Conservation (phyloP, 2,888 invertebrate genomes). For the Anthrax anthrax region DNA sequence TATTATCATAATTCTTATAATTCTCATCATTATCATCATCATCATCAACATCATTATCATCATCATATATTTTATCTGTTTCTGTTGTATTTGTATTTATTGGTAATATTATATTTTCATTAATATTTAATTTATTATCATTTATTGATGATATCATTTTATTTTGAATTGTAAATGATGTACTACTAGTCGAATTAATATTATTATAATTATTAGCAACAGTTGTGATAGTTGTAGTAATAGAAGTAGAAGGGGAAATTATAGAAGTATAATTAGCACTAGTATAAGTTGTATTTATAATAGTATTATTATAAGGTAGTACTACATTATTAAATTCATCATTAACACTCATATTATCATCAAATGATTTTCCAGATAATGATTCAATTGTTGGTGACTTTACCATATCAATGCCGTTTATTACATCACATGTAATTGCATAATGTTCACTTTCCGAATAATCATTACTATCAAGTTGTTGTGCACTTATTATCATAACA, state of each 20-base stretch:
- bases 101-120: background rate
- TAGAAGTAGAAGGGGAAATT: background rate
- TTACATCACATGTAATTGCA: conserved; percentile 32
- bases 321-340: conserved; percentile 17
- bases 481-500: conserved; percentile 26
- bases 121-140: background rate
- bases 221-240: background rate
- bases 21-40: background rate
- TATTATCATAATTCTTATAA: background rate
- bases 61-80: background rate
- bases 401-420: conserved; percentile 29
- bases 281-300: background rate
- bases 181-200: background rate
- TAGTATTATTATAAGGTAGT: background rate
- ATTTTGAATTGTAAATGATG: background rate
- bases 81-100: background rate
- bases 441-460: conserved; percentile 34
- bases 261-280: background rate
- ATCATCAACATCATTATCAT: background rate
- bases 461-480: conserved; percentile 16
- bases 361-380: conserved; percentile 33
- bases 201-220: background rate
- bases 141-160: background rate
- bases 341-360: conserved; percentile 31
- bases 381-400: conserved; percentile 34